These are phyloP conservation scores for Ochlodes sylvanus DNA, from an alignment of 2,888 invertebrate species.

Conservation along the genomic window DNA sequence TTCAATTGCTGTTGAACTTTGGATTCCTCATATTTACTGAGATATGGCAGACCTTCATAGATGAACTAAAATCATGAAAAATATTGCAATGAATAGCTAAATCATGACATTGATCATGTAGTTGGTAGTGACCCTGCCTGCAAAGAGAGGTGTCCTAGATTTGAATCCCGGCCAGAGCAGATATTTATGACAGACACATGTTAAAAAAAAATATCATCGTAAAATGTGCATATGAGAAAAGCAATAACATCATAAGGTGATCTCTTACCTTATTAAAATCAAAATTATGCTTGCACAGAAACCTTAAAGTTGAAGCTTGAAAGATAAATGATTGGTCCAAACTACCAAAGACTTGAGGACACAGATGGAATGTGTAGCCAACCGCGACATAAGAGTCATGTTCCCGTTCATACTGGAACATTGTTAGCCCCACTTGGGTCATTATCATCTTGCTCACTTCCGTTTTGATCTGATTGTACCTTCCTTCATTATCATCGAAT, in stretches of 20 bases:
- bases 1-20: constrained; percentile 63
- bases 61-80: constrained; percentile 80
- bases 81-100: not conserved
- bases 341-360: constrained; percentile 86
- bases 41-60: constrained; percentile 88
- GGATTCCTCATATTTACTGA: constrained; percentile 84
- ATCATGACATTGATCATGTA: too few relatives aligned
- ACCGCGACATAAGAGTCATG: constrained; percentile 85
- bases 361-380: constrained; percentile 88
- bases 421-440: constrained; percentile 88
- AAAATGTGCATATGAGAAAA: too few relatives aligned
- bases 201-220: too few relatives aligned
- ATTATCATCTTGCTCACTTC: constrained; percentile 82
- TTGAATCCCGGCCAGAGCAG: too few relatives aligned
- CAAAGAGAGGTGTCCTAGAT: too few relatives aligned
- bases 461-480: constrained; percentile 67
- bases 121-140: too few relatives aligned
- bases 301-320: constrained; percentile 87
- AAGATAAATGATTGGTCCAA: constrained; percentile 86
- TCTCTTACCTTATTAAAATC: constrained; percentile 91
- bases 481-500: constrained; percentile 71
- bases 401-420: constrained; percentile 85
- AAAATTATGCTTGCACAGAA: constrained; percentile 86
- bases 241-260: too few relatives aligned
- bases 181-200: too few relatives aligned